Percentiles rank a stretch among this genome's conserved stretches.
These are phyloP conservation scores for Melieria crassipennis DNA, from an alignment of 2,888 invertebrate species.

Conservation along the genomic window DNA sequence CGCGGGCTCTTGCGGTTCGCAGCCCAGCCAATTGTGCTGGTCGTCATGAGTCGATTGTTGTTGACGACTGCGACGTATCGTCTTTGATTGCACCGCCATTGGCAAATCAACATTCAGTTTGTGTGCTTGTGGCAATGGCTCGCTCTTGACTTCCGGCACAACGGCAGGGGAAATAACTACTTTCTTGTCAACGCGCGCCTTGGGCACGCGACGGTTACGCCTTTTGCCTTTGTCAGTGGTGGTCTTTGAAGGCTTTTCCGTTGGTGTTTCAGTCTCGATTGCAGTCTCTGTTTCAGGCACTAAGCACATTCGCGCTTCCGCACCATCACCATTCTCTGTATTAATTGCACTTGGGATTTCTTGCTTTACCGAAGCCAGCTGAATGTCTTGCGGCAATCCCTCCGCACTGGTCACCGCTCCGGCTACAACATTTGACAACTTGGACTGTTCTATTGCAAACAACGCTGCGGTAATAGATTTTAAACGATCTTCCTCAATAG, in stretches of 20 bases:
- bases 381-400: neutral
- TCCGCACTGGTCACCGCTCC: neutral
- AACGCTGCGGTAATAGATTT: neutral
- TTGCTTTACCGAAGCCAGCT: neutral
- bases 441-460: no score
- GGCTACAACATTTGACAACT: no score
- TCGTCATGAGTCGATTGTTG: constrained; percentile 28
- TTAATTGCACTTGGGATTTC: constrained; percentile 11
- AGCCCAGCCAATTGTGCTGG: constrained; percentile 43
- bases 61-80: constrained; percentile 23
- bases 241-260: neutral
- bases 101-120: constrained; percentile 23
- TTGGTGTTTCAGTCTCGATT: constrained; percentile 16
- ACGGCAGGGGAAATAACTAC: neutral
- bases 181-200: no score
- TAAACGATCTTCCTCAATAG: neutral
- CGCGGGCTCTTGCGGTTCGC: constrained; percentile 38
- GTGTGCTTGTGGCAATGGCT: neutral
- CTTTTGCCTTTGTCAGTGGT: constrained; percentile 26
- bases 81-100: constrained; percentile 26
- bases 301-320: neutral
- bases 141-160: constrained; percentile 13
- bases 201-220: no score
- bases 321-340: neutral
- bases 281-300: neutral